These are phyloP conservation scores for Theropithecus gelada DNA, from an alignment of 2,113 vertebrate genomes.

Conservation along the genomic window DNA sequence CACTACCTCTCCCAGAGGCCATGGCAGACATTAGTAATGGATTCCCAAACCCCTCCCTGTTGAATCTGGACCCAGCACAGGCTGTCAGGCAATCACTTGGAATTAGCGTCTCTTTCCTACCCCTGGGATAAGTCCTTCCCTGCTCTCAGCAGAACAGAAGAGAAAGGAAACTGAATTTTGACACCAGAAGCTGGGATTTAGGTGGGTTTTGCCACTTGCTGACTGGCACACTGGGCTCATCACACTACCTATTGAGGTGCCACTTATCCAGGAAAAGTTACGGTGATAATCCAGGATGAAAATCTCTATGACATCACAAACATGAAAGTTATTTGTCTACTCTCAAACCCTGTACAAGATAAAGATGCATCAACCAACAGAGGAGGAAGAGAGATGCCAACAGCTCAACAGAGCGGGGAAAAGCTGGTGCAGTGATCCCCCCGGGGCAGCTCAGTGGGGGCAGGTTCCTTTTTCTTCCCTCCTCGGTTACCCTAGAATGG, in stretches of 20 bases:
- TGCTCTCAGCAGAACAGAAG: background rate
- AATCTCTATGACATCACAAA: background rate
- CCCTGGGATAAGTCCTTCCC: background rate
- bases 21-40: background rate
- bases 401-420: background rate
- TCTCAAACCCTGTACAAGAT: background rate
- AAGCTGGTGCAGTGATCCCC: rapidly evolving
- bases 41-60: background rate
- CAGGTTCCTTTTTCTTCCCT: background rate
- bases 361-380: background rate
- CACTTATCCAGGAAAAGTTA: background rate
- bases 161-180: background rate
- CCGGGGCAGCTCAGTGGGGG: background rate
- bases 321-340: background rate
- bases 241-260: background rate
- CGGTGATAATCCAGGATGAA: background rate
- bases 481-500: background rate
- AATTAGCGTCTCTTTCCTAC: background rate
- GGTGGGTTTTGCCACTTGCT: background rate
- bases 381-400: background rate
- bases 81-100: background rate
- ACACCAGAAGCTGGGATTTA: background rate
- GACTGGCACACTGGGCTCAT: background rate
- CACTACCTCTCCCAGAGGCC: background rate
- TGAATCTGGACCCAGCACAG: background rate